Base-by-base conservation (phyloP, 2,113 vertebrate species). In the Lepus europaeus region DNA sequence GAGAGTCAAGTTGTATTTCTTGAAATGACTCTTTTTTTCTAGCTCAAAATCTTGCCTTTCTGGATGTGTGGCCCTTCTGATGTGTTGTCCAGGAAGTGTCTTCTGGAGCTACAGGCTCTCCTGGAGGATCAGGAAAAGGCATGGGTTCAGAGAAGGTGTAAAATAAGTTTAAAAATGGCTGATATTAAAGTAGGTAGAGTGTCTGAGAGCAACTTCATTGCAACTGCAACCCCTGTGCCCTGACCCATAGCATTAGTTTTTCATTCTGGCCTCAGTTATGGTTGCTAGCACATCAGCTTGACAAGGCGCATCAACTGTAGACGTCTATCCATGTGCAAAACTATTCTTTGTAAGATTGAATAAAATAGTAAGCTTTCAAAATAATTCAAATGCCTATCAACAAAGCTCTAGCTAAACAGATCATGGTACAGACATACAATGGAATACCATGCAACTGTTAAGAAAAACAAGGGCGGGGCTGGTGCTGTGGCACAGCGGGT, bases 301-400 rank as follows among this genome's bases (percentile, higher is more conserved):
- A 87, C 13, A 64, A 31, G 22, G 33, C 83, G 5, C 45, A 56
- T 36, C 68, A 81, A 56, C 33, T 36, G 16, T 61, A 49, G 63
- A 53, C 6, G 36, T 25, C 72, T n/a, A 27, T 49, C 19, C 17
- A 8, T 64, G 29, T 63, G 36, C 22, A 73, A 84, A 53, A 13
- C 12, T 78, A 23, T n/a, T 72, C 68, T 76, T 90, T 33, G 14
- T 78, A 70, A 25, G 27, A 63, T 23, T 29, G 23, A 85, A 66
- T 94, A 78, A 95, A 69, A 13, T 14, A 93, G 87, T 9, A 61
- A 36, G 31, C 8, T 73, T 80, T 49, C 33, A 84, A 80, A 79
- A 89, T 80, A 91, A 84, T n/a, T 45, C 80, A 80, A 25, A 27
- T 80, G 51, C 69, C 31, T 23, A 72, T 51, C 74, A 73, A 19